phyloP scores from a whole-genome alignment of 2,888 invertebrate genomes.

The Hololepta plana region DNA sequence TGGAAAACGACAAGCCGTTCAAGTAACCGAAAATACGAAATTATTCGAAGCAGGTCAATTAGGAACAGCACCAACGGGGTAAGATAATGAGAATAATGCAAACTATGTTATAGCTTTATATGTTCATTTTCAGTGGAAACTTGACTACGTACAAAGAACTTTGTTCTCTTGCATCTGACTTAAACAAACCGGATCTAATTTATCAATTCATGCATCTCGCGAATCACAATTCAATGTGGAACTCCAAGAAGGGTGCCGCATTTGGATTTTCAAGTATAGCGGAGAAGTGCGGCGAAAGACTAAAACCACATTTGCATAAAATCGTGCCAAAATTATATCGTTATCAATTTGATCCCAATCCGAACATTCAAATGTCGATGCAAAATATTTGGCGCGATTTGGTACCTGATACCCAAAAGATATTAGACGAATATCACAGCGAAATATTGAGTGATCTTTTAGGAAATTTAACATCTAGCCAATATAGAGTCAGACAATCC shows the following conservation, averaged over 20 bases:
- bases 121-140: slow-evolving; percentile 45
- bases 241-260: slow-evolving; percentile 85
- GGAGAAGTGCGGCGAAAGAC: slow-evolving; percentile 62
- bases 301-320: slow-evolving; percentile 63
- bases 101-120: slow-evolving; percentile 6
- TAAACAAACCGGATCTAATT: slow-evolving; percentile 87
- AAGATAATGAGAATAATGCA: slow-evolving; percentile 17
- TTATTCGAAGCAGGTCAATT: slow-evolving; percentile 77
- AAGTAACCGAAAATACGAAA: slow-evolving; percentile 67
- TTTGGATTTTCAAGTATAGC: slow-evolving; percentile 84
- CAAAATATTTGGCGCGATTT: slow-evolving; percentile 84
- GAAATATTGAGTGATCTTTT: slow-evolving; percentile 67
- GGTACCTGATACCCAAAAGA: slow-evolving; percentile 69
- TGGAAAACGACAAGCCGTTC: slow-evolving; percentile 52
- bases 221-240: slow-evolving; percentile 89
- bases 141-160: slow-evolving; percentile 88
- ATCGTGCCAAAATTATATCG: slow-evolving; percentile 80
- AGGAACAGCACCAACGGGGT: slow-evolving; percentile 77
- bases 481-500: slow-evolving; percentile 83
- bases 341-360: slow-evolving; percentile 86
- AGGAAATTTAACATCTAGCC: slow-evolving; percentile 60
- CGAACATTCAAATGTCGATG: slow-evolving; percentile 85
- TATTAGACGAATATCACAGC: slow-evolving; percentile 61
- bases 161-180: slow-evolving; percentile 80
- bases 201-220: slow-evolving; percentile 94